Evolutionary conservation across 2,888 invertebrate genomes (phyloP).

Genomic region (Ctena decussata): DNA sequence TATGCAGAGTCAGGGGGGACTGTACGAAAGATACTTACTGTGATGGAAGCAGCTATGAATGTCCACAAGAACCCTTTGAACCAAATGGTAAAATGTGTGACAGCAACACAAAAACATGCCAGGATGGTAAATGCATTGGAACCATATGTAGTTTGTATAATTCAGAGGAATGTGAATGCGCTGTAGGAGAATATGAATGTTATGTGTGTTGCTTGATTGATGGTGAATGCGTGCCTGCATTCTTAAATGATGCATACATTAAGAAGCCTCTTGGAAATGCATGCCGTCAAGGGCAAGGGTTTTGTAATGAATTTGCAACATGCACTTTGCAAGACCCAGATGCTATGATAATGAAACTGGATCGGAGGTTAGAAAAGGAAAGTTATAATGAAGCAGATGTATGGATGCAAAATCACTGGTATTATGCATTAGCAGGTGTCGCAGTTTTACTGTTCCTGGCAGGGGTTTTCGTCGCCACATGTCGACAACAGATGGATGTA

Average conservation of each 20-base stretch:
- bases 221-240: constrained; percentile 45
- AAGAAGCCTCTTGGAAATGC: constrained; percentile 51
- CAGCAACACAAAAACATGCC: constrained; percentile 66
- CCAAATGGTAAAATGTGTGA: constrained; percentile 69
- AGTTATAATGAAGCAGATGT: constrained; percentile 38
- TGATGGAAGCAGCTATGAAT: constrained; percentile 65
- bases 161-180: constrained; percentile 66
- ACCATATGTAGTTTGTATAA: constrained; percentile 66
- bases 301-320: constrained; percentile 54
- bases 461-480: constrained; percentile 62
- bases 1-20: constrained; percentile 66
- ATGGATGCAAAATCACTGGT: constrained; percentile 72
- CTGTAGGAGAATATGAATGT: constrained; percentile 51
- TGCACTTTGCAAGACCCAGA: constrained; percentile 58
- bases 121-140: constrained; percentile 65
- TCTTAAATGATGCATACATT: not conserved
- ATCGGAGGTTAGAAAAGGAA: not conserved
- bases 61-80: constrained; percentile 58
- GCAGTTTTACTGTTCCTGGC: constrained; percentile 43
- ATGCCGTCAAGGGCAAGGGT: constrained; percentile 68
- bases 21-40: constrained; percentile 67
- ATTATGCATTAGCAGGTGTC: constrained; percentile 58
- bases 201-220: constrained; percentile 68
- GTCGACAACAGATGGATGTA: constrained; percentile 49
- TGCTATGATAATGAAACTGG: constrained; percentile 51